Evolutionary conservation across 2,888 invertebrate genomes (phyloP).

Genomic region (Idaea straminata): DNA sequence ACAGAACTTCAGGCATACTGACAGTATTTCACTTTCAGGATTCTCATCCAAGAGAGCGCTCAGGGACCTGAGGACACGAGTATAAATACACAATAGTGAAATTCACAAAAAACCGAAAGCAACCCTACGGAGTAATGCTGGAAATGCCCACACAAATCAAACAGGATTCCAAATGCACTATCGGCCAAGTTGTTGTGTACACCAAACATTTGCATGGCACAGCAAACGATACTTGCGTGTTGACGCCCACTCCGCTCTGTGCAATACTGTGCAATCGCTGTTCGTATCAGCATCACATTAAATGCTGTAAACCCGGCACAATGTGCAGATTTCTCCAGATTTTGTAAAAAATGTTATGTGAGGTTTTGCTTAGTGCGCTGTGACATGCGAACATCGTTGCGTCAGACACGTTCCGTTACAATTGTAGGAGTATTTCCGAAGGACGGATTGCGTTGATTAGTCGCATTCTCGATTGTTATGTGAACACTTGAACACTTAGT

Average conservation of each 20-base stretch:
- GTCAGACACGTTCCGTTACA: slow-evolving; percentile 39
- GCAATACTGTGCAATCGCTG: slow-evolving; percentile 68
- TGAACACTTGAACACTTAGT: background rate
- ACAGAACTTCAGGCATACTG: too few relatives aligned
- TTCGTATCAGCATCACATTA: slow-evolving; percentile 73
- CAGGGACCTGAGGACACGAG: too few relatives aligned
- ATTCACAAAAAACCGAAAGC: slow-evolving; percentile 46
- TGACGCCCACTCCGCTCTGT: slow-evolving; percentile 64
- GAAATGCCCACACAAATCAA: slow-evolving; percentile 70
- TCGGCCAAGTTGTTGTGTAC: slow-evolving; percentile 56
- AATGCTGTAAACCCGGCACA: slow-evolving; percentile 58
- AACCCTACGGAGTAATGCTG: slow-evolving; percentile 25
- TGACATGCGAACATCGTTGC: slow-evolving; percentile 62
- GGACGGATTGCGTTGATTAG: slow-evolving; percentile 20
- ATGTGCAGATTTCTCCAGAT: slow-evolving; percentile 60
- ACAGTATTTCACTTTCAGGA: too few relatives aligned
- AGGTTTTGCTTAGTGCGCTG: slow-evolving; percentile 54
- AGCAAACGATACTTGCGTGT: slow-evolving; percentile 67
- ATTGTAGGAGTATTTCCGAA: slow-evolving; percentile 29
- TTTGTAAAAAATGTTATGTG: slow-evolving; percentile 50
- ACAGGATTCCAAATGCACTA: slow-evolving; percentile 69
- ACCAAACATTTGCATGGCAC: slow-evolving; percentile 68
- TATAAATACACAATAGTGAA: slow-evolving; percentile 25
- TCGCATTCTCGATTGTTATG: slow-evolving; percentile 14
- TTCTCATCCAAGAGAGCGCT: too few relatives aligned